Conservation (phyloP, 2,113 vertebrate species). For the Centropus unirufus region DNA sequence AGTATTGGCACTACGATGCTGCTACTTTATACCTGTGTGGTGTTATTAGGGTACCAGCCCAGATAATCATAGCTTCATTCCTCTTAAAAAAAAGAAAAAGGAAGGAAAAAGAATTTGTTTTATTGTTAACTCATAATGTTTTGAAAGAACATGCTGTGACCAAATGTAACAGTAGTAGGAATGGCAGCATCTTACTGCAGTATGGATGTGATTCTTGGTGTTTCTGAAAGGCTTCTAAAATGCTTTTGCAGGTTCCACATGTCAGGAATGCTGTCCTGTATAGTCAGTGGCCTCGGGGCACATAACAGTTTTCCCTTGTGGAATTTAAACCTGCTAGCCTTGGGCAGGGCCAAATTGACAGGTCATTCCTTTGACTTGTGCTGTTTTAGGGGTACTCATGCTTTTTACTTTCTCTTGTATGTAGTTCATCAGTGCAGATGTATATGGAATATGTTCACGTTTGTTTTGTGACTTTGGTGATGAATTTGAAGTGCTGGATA, state of each 20-base stretch:
- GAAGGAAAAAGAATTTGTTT: neutral
- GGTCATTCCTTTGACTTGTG: neutral
- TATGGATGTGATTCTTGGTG: neutral
- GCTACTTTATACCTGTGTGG: neutral
- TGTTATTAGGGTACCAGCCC: neutral
- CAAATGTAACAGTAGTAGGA: neutral
- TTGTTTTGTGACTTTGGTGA: constrained; percentile 98
- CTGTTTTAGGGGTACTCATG: neutral
- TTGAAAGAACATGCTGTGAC: neutral
- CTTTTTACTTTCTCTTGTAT: constrained; percentile 56
- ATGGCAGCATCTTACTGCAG: neutral
- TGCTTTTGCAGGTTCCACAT: neutral
- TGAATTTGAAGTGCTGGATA: constrained; percentile 93
- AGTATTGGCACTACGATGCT: neutral
- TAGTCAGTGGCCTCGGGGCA: neutral
- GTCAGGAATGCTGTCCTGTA: accelerated
- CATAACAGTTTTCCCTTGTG: accelerated
- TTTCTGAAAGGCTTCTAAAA: neutral
- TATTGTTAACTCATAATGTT: neutral
- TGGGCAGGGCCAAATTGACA: neutral
- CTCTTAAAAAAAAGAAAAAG: neutral
- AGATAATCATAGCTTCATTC: neutral
- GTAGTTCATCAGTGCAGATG: constrained; percentile 94
- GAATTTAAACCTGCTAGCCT: neutral
- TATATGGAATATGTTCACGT: constrained; percentile 89